Conservation (phyloP, 2,888 invertebrate species). For the Rotaria sp. region DNA sequence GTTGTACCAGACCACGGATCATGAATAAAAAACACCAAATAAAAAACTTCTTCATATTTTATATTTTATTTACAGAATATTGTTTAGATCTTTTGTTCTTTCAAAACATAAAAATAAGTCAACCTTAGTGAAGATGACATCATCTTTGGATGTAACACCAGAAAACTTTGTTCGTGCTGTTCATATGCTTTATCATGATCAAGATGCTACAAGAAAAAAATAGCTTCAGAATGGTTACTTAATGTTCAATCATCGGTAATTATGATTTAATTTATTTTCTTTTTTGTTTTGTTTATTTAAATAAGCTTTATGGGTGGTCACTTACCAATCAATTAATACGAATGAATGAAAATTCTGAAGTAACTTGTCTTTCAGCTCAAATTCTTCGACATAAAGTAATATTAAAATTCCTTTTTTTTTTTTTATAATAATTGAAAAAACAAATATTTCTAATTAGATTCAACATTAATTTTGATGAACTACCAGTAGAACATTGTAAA, state of each 20-base stretch:
- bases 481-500: constrained; percentile 25
- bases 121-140: neutral
- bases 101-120: neutral
- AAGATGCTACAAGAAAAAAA: constrained; percentile 14
- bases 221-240: constrained; percentile 20
- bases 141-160: neutral
- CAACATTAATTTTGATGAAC: constrained; percentile 28
- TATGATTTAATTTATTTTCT: neutral
- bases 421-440: too few species aligned
- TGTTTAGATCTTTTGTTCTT: neutral
- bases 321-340: constrained; percentile 85
- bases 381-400: constrained; percentile 78
- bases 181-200: constrained; percentile 26
- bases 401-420: neutral
- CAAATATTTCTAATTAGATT: neutral
- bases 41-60: too few species aligned
- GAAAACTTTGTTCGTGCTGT: constrained; percentile 7
- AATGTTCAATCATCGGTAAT: constrained; percentile 27
- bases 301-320: constrained; percentile 86
- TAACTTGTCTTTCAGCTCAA: constrained; percentile 94
- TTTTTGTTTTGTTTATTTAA: neutral
- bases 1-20: too few species aligned
- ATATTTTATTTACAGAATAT: neutral
- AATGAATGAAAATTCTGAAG: constrained; percentile 76
- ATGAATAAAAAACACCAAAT: too few species aligned